Evolutionary conservation across 2,888 invertebrate species (phyloP).

Genomic region (Macrophya annulata): DNA sequence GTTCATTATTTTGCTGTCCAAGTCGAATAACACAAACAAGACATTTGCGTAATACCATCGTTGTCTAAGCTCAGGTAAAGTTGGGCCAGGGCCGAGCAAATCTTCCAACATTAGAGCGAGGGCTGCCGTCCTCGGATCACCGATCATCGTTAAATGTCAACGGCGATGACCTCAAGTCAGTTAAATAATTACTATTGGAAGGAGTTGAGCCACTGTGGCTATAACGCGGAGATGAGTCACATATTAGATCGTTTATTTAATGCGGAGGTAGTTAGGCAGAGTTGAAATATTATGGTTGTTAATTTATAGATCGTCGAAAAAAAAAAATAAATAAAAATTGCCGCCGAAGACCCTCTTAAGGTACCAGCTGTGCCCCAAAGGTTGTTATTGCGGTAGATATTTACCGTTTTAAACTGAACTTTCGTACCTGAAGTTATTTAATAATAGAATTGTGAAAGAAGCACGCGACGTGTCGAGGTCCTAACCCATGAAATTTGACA

Average conservation of each 20-base stretch:
- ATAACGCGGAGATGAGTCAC: conserved; percentile 65
- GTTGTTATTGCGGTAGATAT: conserved; percentile 13
- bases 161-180: conserved; percentile 69
- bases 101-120: conserved; percentile 57
- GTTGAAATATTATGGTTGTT: background rate
- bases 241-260: conserved; percentile 55
- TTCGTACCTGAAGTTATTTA: conserved; percentile 17
- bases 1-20: background rate
- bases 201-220: background rate
- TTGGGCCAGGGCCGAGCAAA: conserved; percentile 37
- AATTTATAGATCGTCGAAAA: conserved; percentile 39
- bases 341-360: conserved; percentile 12
- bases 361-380: conserved; percentile 7
- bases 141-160: conserved; percentile 73
- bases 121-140: conserved; percentile 59
- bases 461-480: background rate
- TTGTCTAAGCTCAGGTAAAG: background rate
- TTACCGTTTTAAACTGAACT: conserved; percentile 43
- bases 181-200: conserved; percentile 74
- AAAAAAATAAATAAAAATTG: background rate
- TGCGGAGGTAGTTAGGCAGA: conserved; percentile 32
- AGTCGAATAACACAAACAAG: conserved; percentile 12
- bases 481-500: conserved; percentile 38
- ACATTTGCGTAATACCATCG: conserved; percentile 16
- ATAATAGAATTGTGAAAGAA: conserved; percentile 39